Base-by-base conservation (phyloP, 2,113 vertebrate species). In the Nicator chloris region DNA sequence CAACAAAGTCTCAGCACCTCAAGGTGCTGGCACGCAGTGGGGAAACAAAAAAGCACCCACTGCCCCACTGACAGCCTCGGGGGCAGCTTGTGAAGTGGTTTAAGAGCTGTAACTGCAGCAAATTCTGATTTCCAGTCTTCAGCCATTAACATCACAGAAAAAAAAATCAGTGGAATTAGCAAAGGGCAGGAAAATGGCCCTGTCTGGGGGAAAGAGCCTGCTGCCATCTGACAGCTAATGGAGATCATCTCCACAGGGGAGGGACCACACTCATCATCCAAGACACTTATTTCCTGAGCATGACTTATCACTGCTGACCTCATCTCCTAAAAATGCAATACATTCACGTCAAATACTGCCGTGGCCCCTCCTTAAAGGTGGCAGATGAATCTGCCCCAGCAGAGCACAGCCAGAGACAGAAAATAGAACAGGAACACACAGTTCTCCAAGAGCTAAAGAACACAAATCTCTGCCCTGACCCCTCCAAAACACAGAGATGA, bases 331-430 rank as follows among this genome's bases (percentile, higher is more conserved):
- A 86, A 80, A 95, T 75, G 59, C 88, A 37, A 68, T 22, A 12
- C 40, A 42, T 83, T 14, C 76, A 28, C 4, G 16, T 35, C 91
- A 73, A 70, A 60, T 22, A 56, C 2, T 60, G 15, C 70, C 40
- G 28, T 16, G n/a, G 91, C 86, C 86, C 61, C 73, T 92, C 92
- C 95, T 84, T 82, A 51, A 47, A 78, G n/a, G 39, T 23, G 28
- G 56, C 61, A 70, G 47, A 68, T 8, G 50, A 22, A 21, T 57
- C 7, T 54, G 56, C 33, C n/a, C 45, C 60, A 78, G 66, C 45
- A 86, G 33, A 81, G 60, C 51, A 31, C 64, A 77, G 80, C 51
- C 68, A 40, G 4, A 72, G 40, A 44, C 47, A 75, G 60, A 40
- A 66, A 37, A 61, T 0, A 24, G n/a, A 72, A 31, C 16, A 68